These are phyloP conservation scores for Diachrysia chrysitis DNA, from an alignment of 2,888 invertebrate species.

Conservation along the genomic window DNA sequence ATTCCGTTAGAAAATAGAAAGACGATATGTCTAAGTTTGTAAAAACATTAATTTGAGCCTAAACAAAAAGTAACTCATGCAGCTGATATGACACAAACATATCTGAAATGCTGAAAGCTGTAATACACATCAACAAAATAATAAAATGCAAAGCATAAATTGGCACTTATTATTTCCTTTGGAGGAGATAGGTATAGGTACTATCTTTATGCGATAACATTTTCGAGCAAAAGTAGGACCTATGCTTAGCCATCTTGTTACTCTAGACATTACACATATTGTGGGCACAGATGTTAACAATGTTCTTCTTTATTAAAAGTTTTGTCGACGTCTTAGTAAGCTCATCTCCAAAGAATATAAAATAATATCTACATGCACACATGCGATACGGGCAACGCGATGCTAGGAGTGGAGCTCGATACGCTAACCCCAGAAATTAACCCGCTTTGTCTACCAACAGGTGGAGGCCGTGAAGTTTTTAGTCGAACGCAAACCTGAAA, in stretches of 20 bases:
- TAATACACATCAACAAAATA: slow-evolving; percentile 18
- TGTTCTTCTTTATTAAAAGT: neutral
- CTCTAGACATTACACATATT: too few relatives aligned
- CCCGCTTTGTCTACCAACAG: slow-evolving; percentile 20
- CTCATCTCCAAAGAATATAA: slow-evolving; percentile 42
- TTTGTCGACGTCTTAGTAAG: neutral
- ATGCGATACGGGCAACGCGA: slow-evolving; percentile 61
- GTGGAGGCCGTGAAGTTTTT: slow-evolving; percentile 33
- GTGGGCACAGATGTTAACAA: too few relatives aligned
- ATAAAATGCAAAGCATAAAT: slow-evolving; percentile 11
- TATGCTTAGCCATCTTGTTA: too few relatives aligned
- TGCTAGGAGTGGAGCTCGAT: slow-evolving; percentile 59
- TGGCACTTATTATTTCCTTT: slow-evolving; percentile 28
- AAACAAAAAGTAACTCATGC: slow-evolving; percentile 32
- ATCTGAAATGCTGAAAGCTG: slow-evolving; percentile 34
- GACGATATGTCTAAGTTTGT: neutral
- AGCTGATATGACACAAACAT: neutral
- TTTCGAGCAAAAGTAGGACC: neutral
- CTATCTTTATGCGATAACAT: neutral
- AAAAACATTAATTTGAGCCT: neutral
- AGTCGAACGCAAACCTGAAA: slow-evolving; percentile 33
- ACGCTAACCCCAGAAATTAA: slow-evolving; percentile 58
- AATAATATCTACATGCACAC: slow-evolving; percentile 52
- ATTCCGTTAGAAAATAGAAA: neutral
- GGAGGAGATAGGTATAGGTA: slow-evolving; percentile 15